Evolutionary conservation across 2,797 vertebrate genomes (phyloP).

Genomic region (Esox lucius): DNA sequence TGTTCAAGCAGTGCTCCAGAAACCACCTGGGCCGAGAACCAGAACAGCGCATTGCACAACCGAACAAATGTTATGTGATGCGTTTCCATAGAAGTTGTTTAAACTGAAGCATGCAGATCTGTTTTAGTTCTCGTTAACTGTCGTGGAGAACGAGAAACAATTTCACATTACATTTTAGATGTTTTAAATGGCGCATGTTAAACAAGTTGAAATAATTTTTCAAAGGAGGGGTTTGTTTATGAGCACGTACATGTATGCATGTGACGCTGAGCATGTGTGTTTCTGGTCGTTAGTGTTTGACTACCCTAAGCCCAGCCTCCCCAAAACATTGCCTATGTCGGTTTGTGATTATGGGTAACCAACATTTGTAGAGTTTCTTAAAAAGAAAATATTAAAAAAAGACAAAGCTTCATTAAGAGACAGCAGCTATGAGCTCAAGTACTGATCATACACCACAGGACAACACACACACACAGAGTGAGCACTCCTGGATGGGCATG

Average conservation of each 20-base stretch:
- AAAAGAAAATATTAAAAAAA: too few species aligned
- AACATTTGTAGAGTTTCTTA: background rate
- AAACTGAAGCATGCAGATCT: constrained; percentile 61
- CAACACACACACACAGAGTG: background rate
- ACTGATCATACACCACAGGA: constrained; percentile 1
- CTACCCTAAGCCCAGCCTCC: background rate
- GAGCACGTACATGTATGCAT: constrained; percentile 60
- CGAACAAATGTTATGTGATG: constrained; percentile 44
- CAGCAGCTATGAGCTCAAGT: constrained; percentile 1
- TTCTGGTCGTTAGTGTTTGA: constrained; percentile 43
- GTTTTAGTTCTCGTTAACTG: constrained; percentile 27
- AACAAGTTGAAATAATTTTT: constrained; percentile 34
- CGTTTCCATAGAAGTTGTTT: constrained; percentile 48
- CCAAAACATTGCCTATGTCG: constrained; percentile 40
- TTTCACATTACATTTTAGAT: constrained; percentile 56
- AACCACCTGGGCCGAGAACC: background rate
- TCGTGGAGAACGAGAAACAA: constrained; percentile 29
- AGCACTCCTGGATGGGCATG: constrained; percentile 10
- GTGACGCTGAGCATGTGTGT: constrained; percentile 51
- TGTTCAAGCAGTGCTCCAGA: constrained; percentile 10
- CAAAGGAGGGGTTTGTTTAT: constrained; percentile 31
- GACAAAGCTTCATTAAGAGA: background rate
- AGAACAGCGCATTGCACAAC: constrained; percentile 4
- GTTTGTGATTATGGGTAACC: constrained; percentile 27
- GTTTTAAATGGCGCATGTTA: constrained; percentile 70